Evolutionary conservation across 2,113 vertebrate genomes (phyloP), one percentile per base, ranked within the genome.

Genomic region (Grammomys surdaster): DNA sequence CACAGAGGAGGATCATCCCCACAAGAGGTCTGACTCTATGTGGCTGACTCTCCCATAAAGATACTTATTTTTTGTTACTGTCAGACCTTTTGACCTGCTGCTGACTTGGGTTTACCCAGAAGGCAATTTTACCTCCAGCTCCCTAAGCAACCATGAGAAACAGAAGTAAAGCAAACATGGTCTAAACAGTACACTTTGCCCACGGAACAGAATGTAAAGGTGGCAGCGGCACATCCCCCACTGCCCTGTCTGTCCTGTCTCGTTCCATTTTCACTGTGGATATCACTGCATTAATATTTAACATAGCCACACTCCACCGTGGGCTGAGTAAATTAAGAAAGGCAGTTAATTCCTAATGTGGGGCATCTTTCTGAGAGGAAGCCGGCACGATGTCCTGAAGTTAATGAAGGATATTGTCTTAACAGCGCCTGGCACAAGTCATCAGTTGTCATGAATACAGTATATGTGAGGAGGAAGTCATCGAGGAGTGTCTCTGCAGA

Each of bases 381-480:
- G 92, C 48, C 36, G 7, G 36, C 31, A 26, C 4, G 7, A 95
- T 73, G 8, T 70, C 84, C 95, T 75, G 56, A 90, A 89, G 95
- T 87, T 95, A 96, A 73, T 82, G 92, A 99, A 99, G 99, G 99
- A 99, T 99, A 99, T 99, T 99, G 99, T 97, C 99, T 99, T 91
- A 99, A 98, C 93, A 99, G 98, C 60, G 99, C 99, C 98, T 99
- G 99, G 97, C 99, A 99, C 97, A 99, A 98, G 98, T 99, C 99
- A 94, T 98, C 99, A 0, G 99, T 99, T 0, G 99, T 99, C 99
- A 99, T 99, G 98, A 99, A 99, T 93, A 99, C 99, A 0, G 99
- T 99, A 97, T 99, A 99, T 0, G 99, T 99, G 97, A 99, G 99
- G 93, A 99, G 99, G 97, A 99, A 99, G 98, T 99, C 99, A 98